A percentile compares a stretch with the other conserved stretches of the same genome.
Evolutionary conservation across 2,888 invertebrate genomes (phyloP).

Genomic region (Cephalotes varians): DNA sequence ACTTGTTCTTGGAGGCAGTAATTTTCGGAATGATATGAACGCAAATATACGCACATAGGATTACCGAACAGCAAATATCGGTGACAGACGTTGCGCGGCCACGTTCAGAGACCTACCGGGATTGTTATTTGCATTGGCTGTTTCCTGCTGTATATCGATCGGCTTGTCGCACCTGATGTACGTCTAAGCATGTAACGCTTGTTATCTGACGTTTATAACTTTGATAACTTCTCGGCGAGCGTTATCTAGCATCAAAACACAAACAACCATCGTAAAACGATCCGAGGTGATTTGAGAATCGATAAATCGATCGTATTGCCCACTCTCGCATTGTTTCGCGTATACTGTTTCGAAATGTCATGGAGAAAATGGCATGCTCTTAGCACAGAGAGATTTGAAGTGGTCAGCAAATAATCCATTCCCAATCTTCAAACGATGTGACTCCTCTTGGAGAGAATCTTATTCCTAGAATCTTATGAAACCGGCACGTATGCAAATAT

Average conservation of each 20-base stretch:
- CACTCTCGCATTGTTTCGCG: not conserved
- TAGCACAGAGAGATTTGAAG: not conserved
- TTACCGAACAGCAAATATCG: slow-evolving; percentile 72
- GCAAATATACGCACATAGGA: slow-evolving; percentile 66
- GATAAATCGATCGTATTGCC: not conserved
- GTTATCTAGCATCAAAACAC: slow-evolving; percentile 29
- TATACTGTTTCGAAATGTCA: not conserved
- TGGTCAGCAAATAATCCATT: not conserved
- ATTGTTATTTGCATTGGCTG: slow-evolving; percentile 72
- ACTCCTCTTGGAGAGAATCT: not conserved
- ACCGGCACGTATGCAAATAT: slow-evolving; percentile 11
- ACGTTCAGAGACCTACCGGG: slow-evolving; percentile 66
- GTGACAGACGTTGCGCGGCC: slow-evolving; percentile 67
- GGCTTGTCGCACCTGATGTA: slow-evolving; percentile 40
- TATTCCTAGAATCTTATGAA: not conserved
- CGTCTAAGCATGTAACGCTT: slow-evolving; percentile 23
- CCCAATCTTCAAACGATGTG: not conserved
- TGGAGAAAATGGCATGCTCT: not conserved
- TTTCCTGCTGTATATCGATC: slow-evolving; percentile 56
- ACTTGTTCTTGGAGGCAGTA: slow-evolving; percentile 41
- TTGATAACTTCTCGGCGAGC: slow-evolving; percentile 39
- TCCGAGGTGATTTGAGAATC: not conserved
- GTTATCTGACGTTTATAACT: slow-evolving; percentile 51
- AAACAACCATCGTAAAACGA: slow-evolving; percentile 45
- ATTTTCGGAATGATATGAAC: slow-evolving; percentile 54